These are phyloP conservation scores for Octodon degus DNA, from an alignment of 2,113 vertebrate species.

Conservation along the genomic window DNA sequence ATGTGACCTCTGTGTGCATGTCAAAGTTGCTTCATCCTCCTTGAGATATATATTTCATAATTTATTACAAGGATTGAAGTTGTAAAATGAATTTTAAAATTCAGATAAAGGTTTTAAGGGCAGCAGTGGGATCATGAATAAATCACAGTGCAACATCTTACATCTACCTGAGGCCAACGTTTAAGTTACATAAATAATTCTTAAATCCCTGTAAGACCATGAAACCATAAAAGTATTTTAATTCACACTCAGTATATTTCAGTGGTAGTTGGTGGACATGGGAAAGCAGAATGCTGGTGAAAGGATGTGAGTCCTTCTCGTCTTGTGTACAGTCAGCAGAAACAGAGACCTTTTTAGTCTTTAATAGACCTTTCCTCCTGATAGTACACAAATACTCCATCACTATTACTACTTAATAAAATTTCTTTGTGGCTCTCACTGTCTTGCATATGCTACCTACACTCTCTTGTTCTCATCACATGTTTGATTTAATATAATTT, in stretches of 20 bases:
- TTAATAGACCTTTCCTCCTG: background rate
- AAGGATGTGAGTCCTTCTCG: background rate
- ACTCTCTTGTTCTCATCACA: background rate
- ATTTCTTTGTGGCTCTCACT: background rate
- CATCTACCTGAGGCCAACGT: background rate
- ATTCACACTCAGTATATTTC: background rate
- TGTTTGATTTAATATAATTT: background rate
- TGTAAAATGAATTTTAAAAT: slow-evolving; percentile 53
- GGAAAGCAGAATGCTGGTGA: background rate
- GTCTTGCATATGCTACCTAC: background rate
- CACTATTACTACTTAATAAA: background rate
- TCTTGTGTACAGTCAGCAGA: background rate
- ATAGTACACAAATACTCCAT: background rate
- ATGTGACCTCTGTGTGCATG: background rate
- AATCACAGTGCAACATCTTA: slow-evolving; percentile 36
- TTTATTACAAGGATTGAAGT: slow-evolving; percentile 12
- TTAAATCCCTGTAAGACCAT: background rate
- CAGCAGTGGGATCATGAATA: background rate
- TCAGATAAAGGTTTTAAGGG: slow-evolving; percentile 39
- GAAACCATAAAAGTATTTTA: background rate
- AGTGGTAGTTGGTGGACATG: no score
- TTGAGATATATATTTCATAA: slow-evolving; percentile 26
- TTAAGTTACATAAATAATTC: slow-evolving; percentile 20
- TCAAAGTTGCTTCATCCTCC: background rate
- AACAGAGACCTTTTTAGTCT: background rate